phyloP scores from a whole-genome alignment of 1,140 invertebrate genomes.

The Cherax destructor region DNA sequence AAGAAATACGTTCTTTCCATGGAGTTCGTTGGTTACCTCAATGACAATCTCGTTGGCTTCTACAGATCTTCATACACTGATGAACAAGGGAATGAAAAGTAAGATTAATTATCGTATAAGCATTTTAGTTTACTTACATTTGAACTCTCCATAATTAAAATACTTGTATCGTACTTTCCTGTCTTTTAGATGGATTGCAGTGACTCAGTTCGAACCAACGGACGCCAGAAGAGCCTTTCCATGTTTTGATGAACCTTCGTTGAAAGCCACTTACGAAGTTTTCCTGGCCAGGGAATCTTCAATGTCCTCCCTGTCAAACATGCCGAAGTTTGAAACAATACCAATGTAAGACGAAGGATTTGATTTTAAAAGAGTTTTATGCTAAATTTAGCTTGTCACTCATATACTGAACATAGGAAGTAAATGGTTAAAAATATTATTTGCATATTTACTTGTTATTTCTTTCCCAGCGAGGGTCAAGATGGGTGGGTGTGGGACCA shows the following conservation, averaged over 20 bases:
- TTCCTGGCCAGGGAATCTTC: constrained; percentile 81
- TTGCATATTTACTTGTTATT: not conserved
- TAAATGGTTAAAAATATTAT: too few species aligned
- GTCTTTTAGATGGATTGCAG: constrained; percentile 22
- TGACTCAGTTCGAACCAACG: constrained; percentile 87
- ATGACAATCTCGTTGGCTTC: constrained; percentile 74
- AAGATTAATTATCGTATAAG: not conserved
- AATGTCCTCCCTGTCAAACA: constrained; percentile 87
- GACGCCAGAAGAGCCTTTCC: constrained; percentile 80
- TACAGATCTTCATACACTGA: constrained; percentile 90
- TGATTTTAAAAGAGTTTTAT: too few species aligned
- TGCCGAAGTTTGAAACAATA: constrained; percentile 78
- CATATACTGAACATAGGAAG: too few species aligned
- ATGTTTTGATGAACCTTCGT: constrained; percentile 94
- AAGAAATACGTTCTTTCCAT: constrained; percentile 83
- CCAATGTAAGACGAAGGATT: constrained; percentile 62
- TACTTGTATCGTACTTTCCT: not conserved
- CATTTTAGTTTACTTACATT: too few species aligned
- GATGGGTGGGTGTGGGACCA: constrained; percentile 35
- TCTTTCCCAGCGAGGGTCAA: not conserved
- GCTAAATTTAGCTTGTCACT: too few species aligned
- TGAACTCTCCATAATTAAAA: not conserved
- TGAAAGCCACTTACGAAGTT: constrained; percentile 90
- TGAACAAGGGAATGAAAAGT: constrained; percentile 42
- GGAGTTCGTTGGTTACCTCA: constrained; percentile 77